Evolutionary conservation across 2,113 vertebrate genomes (phyloP), one percentile per base, ranked within the genome.

Genomic region (Otus sunia): DNA sequence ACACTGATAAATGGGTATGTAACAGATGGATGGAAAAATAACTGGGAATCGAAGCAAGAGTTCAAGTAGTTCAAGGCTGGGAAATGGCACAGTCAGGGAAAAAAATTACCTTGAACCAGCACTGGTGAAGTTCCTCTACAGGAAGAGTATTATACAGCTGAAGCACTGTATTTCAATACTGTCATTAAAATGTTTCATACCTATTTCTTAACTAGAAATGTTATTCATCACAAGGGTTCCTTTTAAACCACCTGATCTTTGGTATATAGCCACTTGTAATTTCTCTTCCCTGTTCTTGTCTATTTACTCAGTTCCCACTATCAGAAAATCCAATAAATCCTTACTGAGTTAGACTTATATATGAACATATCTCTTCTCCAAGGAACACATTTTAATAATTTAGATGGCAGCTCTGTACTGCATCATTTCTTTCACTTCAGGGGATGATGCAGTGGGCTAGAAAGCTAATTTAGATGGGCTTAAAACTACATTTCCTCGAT

Each of bases 321-420:
- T 74, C 80, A 92, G 86, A 97, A 95, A 95, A 94, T 69, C 53
- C 89, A 96, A 59, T 92, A 79, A 73, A 85, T 79, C 86, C 85
- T 94, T 86, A 95, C 63, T 58, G 73, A 75, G 45, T 87, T 95
- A 95, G 64, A 68, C 53, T 75, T 81, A 60, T 0, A 93, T 49
- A 82, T 16, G 73, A 89, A 60, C 34, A 9, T 45, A 15, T 43
- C 82, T 91, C 63, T 90, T 92, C 92, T 94, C 77, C n/a, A 76
- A 96, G 86, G 95, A 95, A 91, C 37, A 79, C 4, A 68, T 68
- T 92, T 96, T 85, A 96, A 95, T 95, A 92, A 95, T 95, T 95
- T 79, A 97, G 69, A 73, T 68, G 67, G 74, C 83, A 86, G 66
- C 50, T 90, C 92, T 82, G 58, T 75, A 87, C 60, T 68, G 86